Base-by-base conservation (phyloP, 1,140 invertebrate genomes). In the Batillaria attramentaria region DNA sequence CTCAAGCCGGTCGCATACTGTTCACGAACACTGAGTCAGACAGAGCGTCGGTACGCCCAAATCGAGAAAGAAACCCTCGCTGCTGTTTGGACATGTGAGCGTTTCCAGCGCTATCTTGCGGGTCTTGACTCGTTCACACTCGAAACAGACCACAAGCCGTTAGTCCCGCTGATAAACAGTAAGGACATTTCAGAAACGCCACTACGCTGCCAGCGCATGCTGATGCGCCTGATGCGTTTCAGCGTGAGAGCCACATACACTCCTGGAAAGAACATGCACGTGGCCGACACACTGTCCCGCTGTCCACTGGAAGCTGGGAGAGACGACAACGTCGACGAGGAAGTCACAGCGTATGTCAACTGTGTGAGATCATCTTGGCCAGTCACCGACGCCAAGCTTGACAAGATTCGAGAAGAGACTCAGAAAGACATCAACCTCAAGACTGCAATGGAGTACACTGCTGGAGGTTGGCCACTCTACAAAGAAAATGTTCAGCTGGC, bases 1-100 rank as follows among this genome's bases (percentile, higher is more conserved):
- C 43, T 81, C 20, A 69, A 72, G 24, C 84, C 82, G 24, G 73
- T 84, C 4, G 79, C 79, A 35, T 86, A 68, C 62, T 78, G 65
- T 68, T 86, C 85, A 1, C 41, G 82, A 37, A 82, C 79, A 50
- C 57, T 86, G 37, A 83, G 68, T 10, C 8, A 46, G 28, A n/a
- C 91, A 6, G 91, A 93, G 81, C 79, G 84, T 80, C 91, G 89
- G 57, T 93, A 93, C 69, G 84, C 89, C 20, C 91, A 92, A 79
- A 91, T 93, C 37, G 92, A 94, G 68, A 92, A 90, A 85, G 92
- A 94, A 88, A 92, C 89, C 10, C 83, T 92, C 24, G 90, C 91
- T 10, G 86, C 92, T n/a, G 81, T 93, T 43, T 93, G 90, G 86
- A 90, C 89, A 3, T 88, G 93, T 28, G 88, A 90, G 72, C 91